Evolutionary conservation across 2,113 vertebrate species (phyloP).

Genomic region (Melanerpes aurifrons): DNA sequence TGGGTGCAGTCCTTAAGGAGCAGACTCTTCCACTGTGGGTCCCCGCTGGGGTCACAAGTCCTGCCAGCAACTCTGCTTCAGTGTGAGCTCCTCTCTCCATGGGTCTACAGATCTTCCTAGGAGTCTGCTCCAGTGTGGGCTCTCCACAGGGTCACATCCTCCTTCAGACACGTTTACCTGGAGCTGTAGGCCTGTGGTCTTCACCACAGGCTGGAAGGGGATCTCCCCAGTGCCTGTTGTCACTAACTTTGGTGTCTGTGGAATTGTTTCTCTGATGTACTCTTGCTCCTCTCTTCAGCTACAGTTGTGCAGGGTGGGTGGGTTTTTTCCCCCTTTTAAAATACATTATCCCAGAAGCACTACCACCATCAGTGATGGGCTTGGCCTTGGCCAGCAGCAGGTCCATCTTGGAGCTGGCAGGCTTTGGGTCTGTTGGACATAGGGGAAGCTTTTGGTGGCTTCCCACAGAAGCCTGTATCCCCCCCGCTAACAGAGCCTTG

Average conservation of each 20-base stretch:
- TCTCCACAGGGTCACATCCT: not conserved
- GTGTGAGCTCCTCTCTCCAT: not conserved
- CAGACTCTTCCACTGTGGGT: not conserved
- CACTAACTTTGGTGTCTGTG: not conserved
- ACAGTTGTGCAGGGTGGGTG: too few species aligned
- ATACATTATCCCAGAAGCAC: too few species aligned
- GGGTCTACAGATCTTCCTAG: too few species aligned
- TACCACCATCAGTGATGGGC: too few species aligned
- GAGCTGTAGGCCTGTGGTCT: too few species aligned
- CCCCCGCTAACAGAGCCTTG: too few species aligned
- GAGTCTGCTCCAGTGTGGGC: not conserved
- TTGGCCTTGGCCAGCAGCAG: not conserved
- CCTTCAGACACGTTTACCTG: not conserved
- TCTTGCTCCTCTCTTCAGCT: not conserved
- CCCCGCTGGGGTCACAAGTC: not conserved
- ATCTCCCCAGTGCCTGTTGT: not conserved
- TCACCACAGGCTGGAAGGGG: not conserved
- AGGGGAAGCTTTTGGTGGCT: not conserved
- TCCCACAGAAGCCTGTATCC: too few species aligned
- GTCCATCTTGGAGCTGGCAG: not conserved
- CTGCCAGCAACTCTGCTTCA: not conserved
- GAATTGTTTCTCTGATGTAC: not conserved
- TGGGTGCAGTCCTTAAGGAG: not conserved
- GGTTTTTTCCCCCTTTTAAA: fast-evolving
- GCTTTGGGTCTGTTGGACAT: not conserved